A percentile compares a stretch with the other conserved stretches of the same genome.
phyloP scores from a whole-genome alignment of 2,797 vertebrate species.

The Ctenopoma kingsleyae region DNA sequence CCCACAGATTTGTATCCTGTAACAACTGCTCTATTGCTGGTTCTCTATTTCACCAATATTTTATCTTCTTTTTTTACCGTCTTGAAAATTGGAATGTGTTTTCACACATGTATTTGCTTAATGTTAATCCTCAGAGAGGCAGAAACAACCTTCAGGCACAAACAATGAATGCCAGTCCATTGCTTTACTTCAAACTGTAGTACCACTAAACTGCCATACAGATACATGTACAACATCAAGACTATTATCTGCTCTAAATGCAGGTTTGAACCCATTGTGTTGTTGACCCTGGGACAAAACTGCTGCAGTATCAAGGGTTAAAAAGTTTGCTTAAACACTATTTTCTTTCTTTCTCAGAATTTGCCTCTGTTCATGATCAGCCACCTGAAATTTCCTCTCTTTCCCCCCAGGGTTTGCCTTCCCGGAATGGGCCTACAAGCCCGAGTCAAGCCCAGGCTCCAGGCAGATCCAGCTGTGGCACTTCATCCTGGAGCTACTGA shows the following conservation, averaged over 20 bases:
- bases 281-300: conserved; percentile 18
- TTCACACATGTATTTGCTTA: neutral
- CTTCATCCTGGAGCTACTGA: conserved; percentile 93
- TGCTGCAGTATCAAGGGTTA: neutral
- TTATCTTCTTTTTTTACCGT: neutral
- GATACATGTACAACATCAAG: neutral
- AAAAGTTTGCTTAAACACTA: too few species aligned
- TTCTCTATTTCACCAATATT: neutral
- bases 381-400: conserved; percentile 17
- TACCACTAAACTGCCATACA: neutral
- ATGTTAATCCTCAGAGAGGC: neutral
- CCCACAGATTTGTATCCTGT: conserved; percentile 1
- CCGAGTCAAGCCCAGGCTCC: conserved; percentile 93
- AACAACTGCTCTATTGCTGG: neutral
- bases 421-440: conserved; percentile 95
- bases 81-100: neutral
- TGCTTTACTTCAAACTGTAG: neutral
- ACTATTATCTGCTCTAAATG: conserved; percentile 4
- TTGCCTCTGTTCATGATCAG: neutral
- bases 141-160: neutral
- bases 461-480: conserved; percentile 96
- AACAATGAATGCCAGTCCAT: neutral
- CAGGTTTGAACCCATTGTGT: conserved; percentile 2
- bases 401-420: conserved; percentile 88
- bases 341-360: too few species aligned